Conservation (phyloP, 2,113 vertebrate species). For the Cinclus cinclus region DNA sequence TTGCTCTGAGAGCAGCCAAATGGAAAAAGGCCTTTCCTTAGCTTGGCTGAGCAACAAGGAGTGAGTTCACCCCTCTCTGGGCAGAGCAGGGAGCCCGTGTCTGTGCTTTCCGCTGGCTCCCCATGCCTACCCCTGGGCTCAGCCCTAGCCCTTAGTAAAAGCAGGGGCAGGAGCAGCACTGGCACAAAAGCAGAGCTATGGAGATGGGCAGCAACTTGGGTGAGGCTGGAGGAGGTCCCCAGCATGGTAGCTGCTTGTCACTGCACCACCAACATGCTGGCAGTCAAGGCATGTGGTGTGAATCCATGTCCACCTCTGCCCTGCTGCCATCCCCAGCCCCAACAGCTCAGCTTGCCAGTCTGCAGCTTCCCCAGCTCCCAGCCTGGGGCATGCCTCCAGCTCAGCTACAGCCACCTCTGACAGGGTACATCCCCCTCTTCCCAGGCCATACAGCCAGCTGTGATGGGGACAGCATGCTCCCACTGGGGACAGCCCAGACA, state of each 20-base stretch:
- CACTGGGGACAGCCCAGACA: not conserved
- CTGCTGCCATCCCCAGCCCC: not conserved
- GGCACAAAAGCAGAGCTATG: not conserved
- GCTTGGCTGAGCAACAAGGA: constrained; percentile 24
- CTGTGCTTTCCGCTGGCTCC: not conserved
- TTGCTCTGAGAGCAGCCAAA: not conserved
- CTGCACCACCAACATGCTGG: accelerated
- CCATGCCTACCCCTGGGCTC: not conserved
- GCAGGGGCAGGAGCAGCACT: not conserved
- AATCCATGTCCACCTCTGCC: not conserved
- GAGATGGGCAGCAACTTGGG: not conserved
- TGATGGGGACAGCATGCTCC: accelerated
- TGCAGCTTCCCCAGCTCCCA: not conserved
- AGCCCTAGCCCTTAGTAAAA: not conserved
- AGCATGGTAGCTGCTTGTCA: not conserved
- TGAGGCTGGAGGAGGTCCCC: not conserved
- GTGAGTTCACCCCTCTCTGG: constrained; percentile 4
- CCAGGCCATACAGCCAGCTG: accelerated
- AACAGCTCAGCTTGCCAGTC: not conserved
- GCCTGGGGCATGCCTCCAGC: not conserved
- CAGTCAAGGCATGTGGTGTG: accelerated
- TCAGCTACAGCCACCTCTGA: not conserved
- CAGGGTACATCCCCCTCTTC: not conserved
- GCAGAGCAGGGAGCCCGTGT: not conserved
- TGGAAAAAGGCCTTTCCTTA: constrained; percentile 38